Evolutionary conservation across 2,888 invertebrate genomes (phyloP), one percentile per base, ranked within the genome.

Genomic region (Caenorhabditis macrosperma): DNA sequence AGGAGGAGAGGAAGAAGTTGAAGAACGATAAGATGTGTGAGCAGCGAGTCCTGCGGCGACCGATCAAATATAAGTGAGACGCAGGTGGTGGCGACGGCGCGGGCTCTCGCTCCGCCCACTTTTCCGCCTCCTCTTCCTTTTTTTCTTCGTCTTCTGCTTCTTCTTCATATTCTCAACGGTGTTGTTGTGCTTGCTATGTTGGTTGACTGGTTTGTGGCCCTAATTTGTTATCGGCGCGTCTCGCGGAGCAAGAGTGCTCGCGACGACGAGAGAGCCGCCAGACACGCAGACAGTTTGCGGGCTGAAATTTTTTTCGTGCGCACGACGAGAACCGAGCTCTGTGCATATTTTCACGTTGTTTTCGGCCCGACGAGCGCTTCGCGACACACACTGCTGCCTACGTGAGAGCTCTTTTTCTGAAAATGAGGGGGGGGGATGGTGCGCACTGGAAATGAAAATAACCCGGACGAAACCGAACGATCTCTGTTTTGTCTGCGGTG

Each of bases 21-120:
- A 12, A 12, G 38, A 38, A 38, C 38, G 38, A 38, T 38, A 38
- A 38, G 38, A 38, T 38, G 38, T 38, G 38, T 38, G 38, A 38
- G 38, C 38, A 38, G 38, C 38, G 33, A 38, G 38, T 12, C 7
- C 26, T 28, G 22, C 50, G 15, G 5, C 22, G 22, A 26, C 10
- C 46, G 46, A 46, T 46, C 46, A 46, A 46, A 41, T 41, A 41
- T 41, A 41, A 41, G n/a, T n/a, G 46, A 60, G 60, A 60, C 60
- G 60, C 60, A 60, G 60, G 44, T 59, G 60, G 44, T 59, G n/a
- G n/a, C 1, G 24, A 38, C 9, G 15, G 22, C 22, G 41, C n/a
- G n/a, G n/a, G n/a, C n/a, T n/a, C n/a, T n/a, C n/a, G 38, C 57
- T 59, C 57, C 38, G 35, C 50, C 46, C 52, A 15, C 12, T 64